A percentile compares a stretch with the other conserved stretches of the same genome.
phyloP scores from a whole-genome alignment of 2,797 vertebrate species.

The Ataeniobius toweri region DNA sequence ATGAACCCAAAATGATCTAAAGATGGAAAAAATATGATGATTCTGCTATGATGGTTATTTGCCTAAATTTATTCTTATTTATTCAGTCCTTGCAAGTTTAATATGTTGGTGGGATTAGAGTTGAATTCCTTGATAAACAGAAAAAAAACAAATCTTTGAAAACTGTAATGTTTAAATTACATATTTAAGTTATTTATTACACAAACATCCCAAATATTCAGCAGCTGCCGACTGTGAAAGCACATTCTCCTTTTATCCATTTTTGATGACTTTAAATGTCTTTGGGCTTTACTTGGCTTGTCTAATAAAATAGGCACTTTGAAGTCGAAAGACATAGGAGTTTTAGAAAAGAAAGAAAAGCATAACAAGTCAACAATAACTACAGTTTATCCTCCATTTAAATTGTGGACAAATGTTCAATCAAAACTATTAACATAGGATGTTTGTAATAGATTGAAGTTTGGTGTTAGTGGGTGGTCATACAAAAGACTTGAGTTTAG shows the following conservation, averaged over 20 bases:
- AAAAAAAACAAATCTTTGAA: constrained; percentile 4
- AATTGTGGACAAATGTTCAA: constrained; percentile 1
- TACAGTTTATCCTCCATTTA: constrained; percentile 3
- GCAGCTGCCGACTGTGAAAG: background rate
- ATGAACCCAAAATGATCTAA: background rate
- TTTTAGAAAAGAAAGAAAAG: background rate
- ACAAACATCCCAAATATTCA: constrained; percentile 5
- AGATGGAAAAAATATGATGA: background rate
- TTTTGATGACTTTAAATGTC: constrained; percentile 22
- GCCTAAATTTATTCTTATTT: background rate
- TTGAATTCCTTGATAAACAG: background rate
- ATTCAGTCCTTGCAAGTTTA: background rate
- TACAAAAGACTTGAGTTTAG: background rate
- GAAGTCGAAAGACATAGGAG: background rate
- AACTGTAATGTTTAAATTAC: constrained; percentile 16
- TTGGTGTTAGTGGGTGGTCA: background rate
- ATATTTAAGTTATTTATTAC: constrained; percentile 10
- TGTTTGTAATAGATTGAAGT: background rate
- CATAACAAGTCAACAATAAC: background rate
- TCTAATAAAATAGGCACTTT: constrained; percentile 4
- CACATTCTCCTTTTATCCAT: constrained; percentile 13
- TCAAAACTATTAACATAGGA: background rate
- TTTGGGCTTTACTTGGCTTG: constrained; percentile 11
- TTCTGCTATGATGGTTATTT: background rate
- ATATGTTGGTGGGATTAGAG: background rate